Base-by-base conservation (phyloP, 2,888 invertebrate genomes). In the Pyralis farinalis region DNA sequence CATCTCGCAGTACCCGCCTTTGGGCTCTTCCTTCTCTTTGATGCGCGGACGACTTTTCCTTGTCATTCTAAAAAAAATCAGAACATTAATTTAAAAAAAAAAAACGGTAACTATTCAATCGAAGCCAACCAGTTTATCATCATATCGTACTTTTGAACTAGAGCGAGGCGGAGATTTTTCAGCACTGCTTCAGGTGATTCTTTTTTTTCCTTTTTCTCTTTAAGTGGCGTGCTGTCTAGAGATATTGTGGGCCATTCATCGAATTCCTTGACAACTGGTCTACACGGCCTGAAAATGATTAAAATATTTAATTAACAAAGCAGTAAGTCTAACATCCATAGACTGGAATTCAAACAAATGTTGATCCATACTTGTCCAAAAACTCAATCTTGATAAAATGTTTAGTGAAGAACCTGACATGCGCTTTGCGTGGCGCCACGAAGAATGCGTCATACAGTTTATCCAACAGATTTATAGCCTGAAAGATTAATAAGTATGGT, bases 1-100 rank as follows among this genome's bases (percentile, higher is more conserved):
- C 74, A 96, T 93, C 81, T 95, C 95, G 83, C 95, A 95, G 66
- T 94, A 95, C 10, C 95, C 95, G 31, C 91, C 91, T 43, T 79
- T 80, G 27, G 61, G 61, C 46, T 84, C 84, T 40, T 83, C 80
- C 35, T 71, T 77, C 40, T 88, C 89, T 46, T 86, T 87, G 38
- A 84, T 74, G 34, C 86, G 74, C 5, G 84, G 85, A 8, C 86
- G 75, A 57, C 81, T 84, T 60, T 90, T 90, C 53, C 90, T 82
- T 45, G 91, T 91, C 91, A 91, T 91, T 77, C 90, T 91, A 76
- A 49, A 82, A 61, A 9, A 34, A 28, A 35, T 11, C 16, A 12
- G 30, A 34, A 43, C 7, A 25, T 36, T 36, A 20, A 27, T 37
- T n/a, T n/a, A n/a, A 7, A 33, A 36, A 9, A 22, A 8, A 21